Conservation (phyloP, 35 echinoderm and acorn worm genomes). For the Amphiura filiformis region DNA sequence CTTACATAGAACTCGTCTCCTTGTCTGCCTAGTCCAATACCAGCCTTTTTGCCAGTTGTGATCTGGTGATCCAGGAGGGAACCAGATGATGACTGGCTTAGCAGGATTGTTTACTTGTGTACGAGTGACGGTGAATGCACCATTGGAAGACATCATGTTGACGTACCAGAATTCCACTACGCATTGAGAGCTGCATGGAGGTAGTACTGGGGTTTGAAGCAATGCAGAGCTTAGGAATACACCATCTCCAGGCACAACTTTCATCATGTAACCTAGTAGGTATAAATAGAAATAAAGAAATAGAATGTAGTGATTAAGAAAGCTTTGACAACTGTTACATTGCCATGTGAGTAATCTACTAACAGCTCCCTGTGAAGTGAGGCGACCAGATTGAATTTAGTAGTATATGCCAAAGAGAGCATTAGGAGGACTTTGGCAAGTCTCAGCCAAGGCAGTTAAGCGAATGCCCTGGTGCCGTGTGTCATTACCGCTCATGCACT, state of each 20-base stretch:
- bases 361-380: too few species aligned
- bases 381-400: too few species aligned
- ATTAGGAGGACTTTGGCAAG: too few species aligned
- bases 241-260: slow-evolving; percentile 59
- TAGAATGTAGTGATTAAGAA: too few species aligned
- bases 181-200: slow-evolving; percentile 44
- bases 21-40: slow-evolving; percentile 45
- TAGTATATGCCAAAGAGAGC: too few species aligned
- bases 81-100: slow-evolving; percentile 12
- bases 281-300: too few species aligned
- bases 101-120: neutral
- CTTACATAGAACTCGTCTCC: slow-evolving; percentile 46
- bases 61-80: neutral
- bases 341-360: too few species aligned
- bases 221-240: slow-evolving; percentile 49
- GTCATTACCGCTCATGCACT: too few species aligned
- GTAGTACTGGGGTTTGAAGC: slow-evolving; percentile 54
- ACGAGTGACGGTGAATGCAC: slow-evolving; percentile 1
- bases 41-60: slow-evolving; percentile 44
- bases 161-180: slow-evolving; percentile 69
- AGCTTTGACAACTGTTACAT: too few species aligned
- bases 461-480: too few species aligned
- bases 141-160: slow-evolving; percentile 6
- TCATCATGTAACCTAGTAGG: slow-evolving; percentile 70
- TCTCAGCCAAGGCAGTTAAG: too few species aligned